Evolutionary conservation across 1,140 invertebrate genomes (phyloP).

Genomic region (Papilio machaon): DNA sequence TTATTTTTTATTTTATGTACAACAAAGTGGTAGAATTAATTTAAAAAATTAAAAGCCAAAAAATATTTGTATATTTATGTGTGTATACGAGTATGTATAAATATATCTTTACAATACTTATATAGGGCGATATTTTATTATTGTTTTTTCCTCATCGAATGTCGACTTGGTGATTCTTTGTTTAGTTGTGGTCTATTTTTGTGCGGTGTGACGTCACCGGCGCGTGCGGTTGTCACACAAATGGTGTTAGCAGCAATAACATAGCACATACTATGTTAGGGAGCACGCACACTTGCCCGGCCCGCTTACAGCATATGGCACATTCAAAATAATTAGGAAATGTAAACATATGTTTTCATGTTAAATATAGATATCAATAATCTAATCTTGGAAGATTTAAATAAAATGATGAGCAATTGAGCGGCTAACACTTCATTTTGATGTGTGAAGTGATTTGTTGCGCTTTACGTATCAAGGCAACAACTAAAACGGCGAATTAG

Average conservation of each 20-base stretch:
- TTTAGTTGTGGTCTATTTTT: constrained; percentile 28
- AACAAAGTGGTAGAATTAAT: too few relatives aligned
- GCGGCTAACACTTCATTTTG: background rate
- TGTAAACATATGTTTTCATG: background rate
- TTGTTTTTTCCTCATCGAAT: constrained; percentile 28
- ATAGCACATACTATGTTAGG: background rate
- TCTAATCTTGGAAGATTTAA: background rate
- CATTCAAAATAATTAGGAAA: background rate
- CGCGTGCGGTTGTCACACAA: constrained; percentile 5
- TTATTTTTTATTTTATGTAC: too few relatives aligned
- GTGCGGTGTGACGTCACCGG: constrained; percentile 16
- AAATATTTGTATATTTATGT: too few relatives aligned
- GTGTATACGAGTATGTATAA: background rate
- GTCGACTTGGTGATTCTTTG: constrained; percentile 7
- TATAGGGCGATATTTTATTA: background rate
- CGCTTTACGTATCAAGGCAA: too few relatives aligned
- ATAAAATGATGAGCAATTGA: background rate
- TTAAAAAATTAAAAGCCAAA: too few relatives aligned
- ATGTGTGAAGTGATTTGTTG: background rate
- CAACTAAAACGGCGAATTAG: background rate
- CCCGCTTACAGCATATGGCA: background rate
- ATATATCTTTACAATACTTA: background rate
- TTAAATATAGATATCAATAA: background rate
- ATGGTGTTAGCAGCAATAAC: constrained; percentile 2
- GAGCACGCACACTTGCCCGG: background rate